Evolutionary conservation across 2,888 invertebrate species (phyloP), one percentile per base, ranked within the genome.

Genomic region (Zootermopsis nevadensis): DNA sequence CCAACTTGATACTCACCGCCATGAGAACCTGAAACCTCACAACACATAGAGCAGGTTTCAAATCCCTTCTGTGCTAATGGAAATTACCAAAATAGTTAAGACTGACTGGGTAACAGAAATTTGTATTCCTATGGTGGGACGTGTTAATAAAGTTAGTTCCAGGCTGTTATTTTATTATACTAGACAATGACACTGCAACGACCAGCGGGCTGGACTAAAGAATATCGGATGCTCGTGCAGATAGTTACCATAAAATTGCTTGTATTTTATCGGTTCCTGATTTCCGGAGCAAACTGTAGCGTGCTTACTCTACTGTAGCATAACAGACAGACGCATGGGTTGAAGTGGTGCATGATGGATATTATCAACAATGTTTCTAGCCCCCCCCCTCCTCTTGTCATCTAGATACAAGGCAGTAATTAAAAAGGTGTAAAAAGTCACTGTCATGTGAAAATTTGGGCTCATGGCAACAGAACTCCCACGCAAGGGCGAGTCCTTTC

Each of bases 381-480:
- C 77, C 66, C 66, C 77, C 66, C 66, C 66, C 69, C 31, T 69
- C 33, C 30, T 69, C 69, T 69, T 33, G 31, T 6, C 31, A 31
- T 74, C 38, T 35, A 74, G 74, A 74, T 60, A 82, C 82, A 84
- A 84, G 82, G 84, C 66, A 48, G 74, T 82, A 84, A 84, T 84
- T 84, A 84, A 42, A 69, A 82, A 82, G 80, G 82, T 84, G 84
- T 82, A 69, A 84, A 77, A 84, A 82, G 84, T 80, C 80, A 84
- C 82, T 84, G 84, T 79, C 31, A 79, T 79, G 79, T 66, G 79
- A 66, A 79, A 79, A 79, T 66, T 79, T 79, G 60, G 79, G 35
- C 33, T 19, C 24, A 2, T 38, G 74, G 33, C 74, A 74, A 42
- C 38, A 42, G 74, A 38, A 31, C 74, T 31, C 24, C 35, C 38